A percentile compares a stretch with the other conserved stretches of the same genome.
phyloP scores from a whole-genome alignment of 2,113 vertebrate species.

The Neomonachus schauinslandi region DNA sequence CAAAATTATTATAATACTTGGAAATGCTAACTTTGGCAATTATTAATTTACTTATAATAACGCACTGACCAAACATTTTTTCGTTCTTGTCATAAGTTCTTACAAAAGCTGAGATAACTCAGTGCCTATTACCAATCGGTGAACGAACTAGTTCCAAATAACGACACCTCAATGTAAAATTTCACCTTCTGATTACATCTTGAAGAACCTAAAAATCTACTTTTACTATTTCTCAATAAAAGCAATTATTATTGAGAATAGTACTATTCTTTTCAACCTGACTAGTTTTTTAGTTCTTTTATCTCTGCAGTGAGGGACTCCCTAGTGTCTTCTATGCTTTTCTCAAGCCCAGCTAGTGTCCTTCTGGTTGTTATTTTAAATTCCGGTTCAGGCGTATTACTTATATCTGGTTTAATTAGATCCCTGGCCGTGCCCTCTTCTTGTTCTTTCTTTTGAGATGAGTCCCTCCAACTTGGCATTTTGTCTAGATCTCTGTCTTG shows the following conservation, averaged over 20 bases:
- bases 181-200: not conserved
- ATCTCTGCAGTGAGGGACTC: not conserved
- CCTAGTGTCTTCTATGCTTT: not conserved
- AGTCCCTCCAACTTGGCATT: not conserved
- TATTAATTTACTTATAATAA: conserved; percentile 14
- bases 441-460: not conserved
- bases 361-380: not conserved
- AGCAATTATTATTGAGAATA: not conserved
- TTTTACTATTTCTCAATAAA: not conserved
- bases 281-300: not conserved
- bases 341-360: not conserved
- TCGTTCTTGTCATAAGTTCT: not conserved
- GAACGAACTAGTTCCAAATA: not conserved
- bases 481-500: not conserved
- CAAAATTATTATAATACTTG: not conserved
- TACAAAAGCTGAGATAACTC: not conserved
- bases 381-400: not conserved
- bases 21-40: not conserved
- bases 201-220: not conserved
- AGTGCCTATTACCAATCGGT: not conserved
- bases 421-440: not conserved
- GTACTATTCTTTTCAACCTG: not conserved
- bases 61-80: not conserved
- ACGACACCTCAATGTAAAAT: not conserved
- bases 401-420: not conserved